A percentile compares a stretch with the other conserved stretches of the same genome.
phyloP scores from a whole-genome alignment of 2,888 invertebrate genomes.

The Dendrolimus houi region DNA sequence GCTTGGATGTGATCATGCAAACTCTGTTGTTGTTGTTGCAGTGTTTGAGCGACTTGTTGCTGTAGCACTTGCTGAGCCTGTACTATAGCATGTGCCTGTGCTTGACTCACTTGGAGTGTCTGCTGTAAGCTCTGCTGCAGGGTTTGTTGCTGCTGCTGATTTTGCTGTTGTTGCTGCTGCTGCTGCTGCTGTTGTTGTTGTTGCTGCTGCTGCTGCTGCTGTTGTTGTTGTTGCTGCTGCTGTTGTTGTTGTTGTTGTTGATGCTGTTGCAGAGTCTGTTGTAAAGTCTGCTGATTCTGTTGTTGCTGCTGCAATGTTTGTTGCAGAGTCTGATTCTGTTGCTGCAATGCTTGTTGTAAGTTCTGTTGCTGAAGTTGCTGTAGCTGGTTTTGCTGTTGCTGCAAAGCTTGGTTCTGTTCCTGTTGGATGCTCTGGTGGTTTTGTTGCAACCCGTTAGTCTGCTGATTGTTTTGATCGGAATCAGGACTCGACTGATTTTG shows the following conservation, averaged over 20 bases:
- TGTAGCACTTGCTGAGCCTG: conserved; percentile 63
- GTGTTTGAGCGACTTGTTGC: conserved; percentile 61
- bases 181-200: conserved; percentile 39
- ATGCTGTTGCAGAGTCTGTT: conserved; percentile 35
- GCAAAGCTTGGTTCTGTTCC: conserved; percentile 38
- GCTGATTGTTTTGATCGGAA: conserved; percentile 62
- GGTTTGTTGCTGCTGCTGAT: conserved; percentile 39
- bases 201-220: conserved; percentile 37
- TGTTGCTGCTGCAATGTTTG: conserved; percentile 44
- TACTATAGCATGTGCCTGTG: conserved; percentile 64
- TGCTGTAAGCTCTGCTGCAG: conserved; percentile 56
- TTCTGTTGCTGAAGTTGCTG: conserved; percentile 44
- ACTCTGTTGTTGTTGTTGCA: conserved; percentile 66
- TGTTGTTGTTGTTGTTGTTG: conserved; percentile 42
- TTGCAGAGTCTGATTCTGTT: conserved; percentile 27
- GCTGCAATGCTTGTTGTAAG: conserved; percentile 29
- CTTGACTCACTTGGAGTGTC: conserved; percentile 59
- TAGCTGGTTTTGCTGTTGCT: conserved; percentile 32
- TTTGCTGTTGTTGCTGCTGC: conserved; percentile 35
- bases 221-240: conserved; percentile 34
- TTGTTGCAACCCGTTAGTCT: conserved; percentile 63
- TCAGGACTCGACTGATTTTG: conserved; percentile 70
- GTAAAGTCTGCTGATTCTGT: conserved; percentile 25
- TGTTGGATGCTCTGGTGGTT: conserved; percentile 50
- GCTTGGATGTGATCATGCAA: conserved; percentile 66